Evolutionary conservation across 2,113 vertebrate species (phyloP).

Genomic region (Cyanoramphus novaezelandiae): DNA sequence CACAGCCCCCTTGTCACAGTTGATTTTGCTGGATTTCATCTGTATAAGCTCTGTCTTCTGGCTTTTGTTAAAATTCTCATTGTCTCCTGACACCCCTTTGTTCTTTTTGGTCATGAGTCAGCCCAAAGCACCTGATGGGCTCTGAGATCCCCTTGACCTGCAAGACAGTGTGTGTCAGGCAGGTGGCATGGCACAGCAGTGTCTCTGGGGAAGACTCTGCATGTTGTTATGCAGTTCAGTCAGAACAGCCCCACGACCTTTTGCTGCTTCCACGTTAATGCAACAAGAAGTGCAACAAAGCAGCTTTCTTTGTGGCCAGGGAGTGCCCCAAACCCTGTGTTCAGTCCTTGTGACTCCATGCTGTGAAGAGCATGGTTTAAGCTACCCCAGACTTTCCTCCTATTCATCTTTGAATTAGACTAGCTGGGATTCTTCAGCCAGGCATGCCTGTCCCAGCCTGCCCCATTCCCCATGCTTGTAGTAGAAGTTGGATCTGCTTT

Average conservation of each 20-base stretch:
- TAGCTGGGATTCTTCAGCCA: not conserved
- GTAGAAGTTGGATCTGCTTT: not conserved
- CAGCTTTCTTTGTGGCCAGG: not conserved
- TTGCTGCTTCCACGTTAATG: not conserved
- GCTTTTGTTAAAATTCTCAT: not conserved
- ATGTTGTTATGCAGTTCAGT: not conserved
- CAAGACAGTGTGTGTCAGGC: not conserved
- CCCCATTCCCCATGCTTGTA: not conserved
- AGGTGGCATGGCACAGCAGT: not conserved
- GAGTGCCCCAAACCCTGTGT: not conserved
- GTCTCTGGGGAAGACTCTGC: not conserved
- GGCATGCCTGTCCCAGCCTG: not conserved
- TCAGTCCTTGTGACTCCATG: not conserved
- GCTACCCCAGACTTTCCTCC: not conserved
- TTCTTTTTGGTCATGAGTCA: not conserved
- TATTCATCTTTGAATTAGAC: not conserved
- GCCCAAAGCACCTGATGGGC: not conserved
- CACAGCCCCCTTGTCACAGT: not conserved
- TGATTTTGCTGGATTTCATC: not conserved
- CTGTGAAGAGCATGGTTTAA: not conserved
- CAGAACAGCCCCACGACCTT: not conserved
- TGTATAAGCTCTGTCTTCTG: not conserved
- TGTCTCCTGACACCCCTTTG: not conserved
- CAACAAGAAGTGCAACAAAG: not conserved
- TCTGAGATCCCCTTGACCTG: not conserved